Conservation (phyloP, 1,140 invertebrate species). For the Musca domestica region DNA sequence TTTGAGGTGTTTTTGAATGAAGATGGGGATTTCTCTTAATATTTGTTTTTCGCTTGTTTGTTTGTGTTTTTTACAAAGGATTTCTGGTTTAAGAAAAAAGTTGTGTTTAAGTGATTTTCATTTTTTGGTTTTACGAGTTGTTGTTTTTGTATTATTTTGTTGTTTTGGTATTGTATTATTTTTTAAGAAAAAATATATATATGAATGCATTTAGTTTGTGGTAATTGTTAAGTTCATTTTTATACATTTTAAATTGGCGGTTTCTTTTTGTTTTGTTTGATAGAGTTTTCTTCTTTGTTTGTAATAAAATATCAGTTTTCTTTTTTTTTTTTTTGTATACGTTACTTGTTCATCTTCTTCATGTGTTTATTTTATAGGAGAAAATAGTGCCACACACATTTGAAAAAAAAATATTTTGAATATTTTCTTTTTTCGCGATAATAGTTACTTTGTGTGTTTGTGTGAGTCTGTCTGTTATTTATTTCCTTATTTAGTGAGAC, state of each 20-base stretch:
- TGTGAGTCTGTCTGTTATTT: no score
- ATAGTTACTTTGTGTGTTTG: no score
- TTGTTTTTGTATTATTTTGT: slow-evolving; percentile 1
- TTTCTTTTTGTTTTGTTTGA: slow-evolving; percentile 22
- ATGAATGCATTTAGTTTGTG: slow-evolving; percentile 34
- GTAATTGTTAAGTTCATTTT: slow-evolving; percentile 31
- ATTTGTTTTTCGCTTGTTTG: no score
- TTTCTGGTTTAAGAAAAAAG: background rate
- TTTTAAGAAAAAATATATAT: slow-evolving; percentile 22
- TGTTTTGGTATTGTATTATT: background rate
- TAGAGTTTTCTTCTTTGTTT: slow-evolving; percentile 28
- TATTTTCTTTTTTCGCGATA: background rate
- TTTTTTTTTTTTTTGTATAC: slow-evolving; percentile 36
- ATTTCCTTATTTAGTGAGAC: no score
- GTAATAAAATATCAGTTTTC: slow-evolving; percentile 39
- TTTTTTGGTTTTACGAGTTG: background rate
- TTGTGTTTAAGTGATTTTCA: background rate
- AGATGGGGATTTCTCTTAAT: no score
- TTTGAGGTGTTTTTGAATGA: background rate
- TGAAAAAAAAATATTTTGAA: background rate
- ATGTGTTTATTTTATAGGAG: slow-evolving; percentile 25
- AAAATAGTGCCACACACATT: slow-evolving; percentile 9
- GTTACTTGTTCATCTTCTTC: slow-evolving; percentile 33
- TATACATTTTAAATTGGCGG: slow-evolving; percentile 20
- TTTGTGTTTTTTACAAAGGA: slow-evolving; percentile 2